Base-by-base conservation (phyloP, 1,140 invertebrate genomes). In the Zophobas atratus region DNA sequence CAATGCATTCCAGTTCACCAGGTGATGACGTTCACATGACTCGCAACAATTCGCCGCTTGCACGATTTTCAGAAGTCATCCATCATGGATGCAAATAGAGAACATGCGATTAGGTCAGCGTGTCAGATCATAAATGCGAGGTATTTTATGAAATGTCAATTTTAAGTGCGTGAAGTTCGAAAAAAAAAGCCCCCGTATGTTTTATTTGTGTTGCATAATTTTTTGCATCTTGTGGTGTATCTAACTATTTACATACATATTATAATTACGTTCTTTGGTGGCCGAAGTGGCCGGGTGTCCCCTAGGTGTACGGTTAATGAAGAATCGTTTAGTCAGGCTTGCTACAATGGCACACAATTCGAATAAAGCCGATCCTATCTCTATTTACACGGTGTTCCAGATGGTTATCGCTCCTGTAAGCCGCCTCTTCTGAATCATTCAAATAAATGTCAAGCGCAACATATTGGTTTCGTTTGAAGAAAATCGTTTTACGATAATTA, bases 21-120 rank as follows among this genome's bases (percentile, higher is more conserved):
- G 63, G 63, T 70, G 63, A 70, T 48, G 46, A 70, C 33, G 63
- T 70, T 70, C 67, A 70, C 67, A 70, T 70, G 67, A 70, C 46
- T 60, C 36, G 55, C 55, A 56, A 56, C 55, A 56, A 56, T 56
- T 56, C 55, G 56, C 56, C 8, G 35, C 38, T 6, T 60, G 35
- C 56, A 60, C 56, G 36, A 60, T 60, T 60, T 60, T 60, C 56
- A 33, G 56, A 60, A 60, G 34, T 39, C 35, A 60, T 60, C 56
- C 56, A 60, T 60, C 56, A 60, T 60, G 36, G 35, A 38, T 60
- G 56, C 56, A 60, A 60, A 60, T 38, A 35, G 6, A 35, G 56
- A 60, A 38, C 55, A 56, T 56, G 55, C 55, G 55, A 56, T 56
- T 56, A 56, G 55, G 55, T 56, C 55, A 56, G 55, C 43, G 43